Base-by-base conservation (phyloP, 2,888 invertebrate genomes). In the Oscheius myriophilus region DNA sequence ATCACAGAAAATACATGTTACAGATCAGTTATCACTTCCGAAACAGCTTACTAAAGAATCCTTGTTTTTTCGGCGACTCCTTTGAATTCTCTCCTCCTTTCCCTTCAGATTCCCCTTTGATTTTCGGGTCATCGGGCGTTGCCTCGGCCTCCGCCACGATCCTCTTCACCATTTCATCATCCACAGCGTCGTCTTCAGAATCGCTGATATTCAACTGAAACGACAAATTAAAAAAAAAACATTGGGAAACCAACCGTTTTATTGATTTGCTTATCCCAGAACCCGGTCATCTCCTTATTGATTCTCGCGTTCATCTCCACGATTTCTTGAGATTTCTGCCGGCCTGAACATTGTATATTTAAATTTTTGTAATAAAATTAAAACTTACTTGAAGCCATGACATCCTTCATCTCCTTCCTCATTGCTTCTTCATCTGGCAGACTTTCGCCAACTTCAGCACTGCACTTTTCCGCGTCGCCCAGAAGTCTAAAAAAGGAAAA, bases 121-220 rank as follows among this genome's bases (percentile, higher is more conserved):
- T 9, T 49, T 55, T 43, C 0, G 71, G 72, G 11, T 69, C 59
- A 53, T 74, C 73, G 11, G 45, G 63, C 0, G 76, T 55, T 1
- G 62, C 63, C 63, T 80, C 80, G 12, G 80, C 80, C 70, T 80
- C 80, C 16, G 61, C 58, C 1, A 80, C 57, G 41, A 80, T 78
- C 51, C 67, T 68, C 25, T 63, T 62, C 45, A 80, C 39, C 1
- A 73, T 78, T 71, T 76, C 80, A 39, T 77, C 78, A 46, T 78
- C 78, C 33, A 78, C 57, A n/a, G 59, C 66, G 4, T 74, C 75
- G 6, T 75, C 72, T 12, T 69, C 72, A 39, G 51, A 67, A 33
- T 52, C 41, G 18, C 46, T 49, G 0, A 25, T 7, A 7, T 21
- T 12, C 14, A 52, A 23, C 52, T 63, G n/a, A 42, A 58, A 39